Evolutionary conservation across 92 coral and sea anemone species (phyloP).

Genomic region (Anthopleura xanthogrammica): DNA sequence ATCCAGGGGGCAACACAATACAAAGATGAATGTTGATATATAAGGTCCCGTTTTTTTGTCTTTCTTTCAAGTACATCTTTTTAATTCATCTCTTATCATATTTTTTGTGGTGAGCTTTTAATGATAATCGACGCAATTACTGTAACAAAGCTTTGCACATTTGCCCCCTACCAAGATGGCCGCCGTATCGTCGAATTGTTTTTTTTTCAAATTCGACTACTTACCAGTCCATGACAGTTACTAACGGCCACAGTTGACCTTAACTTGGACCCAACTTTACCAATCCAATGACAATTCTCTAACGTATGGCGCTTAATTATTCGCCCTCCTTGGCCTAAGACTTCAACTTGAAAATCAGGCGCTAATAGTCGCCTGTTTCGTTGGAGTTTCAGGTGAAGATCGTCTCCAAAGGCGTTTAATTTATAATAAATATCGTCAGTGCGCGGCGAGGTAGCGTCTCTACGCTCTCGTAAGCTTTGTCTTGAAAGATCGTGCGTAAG

Average conservation of each 20-base stretch:
- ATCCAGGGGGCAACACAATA: too few species aligned
- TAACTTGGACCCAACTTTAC: slow-evolving; percentile 62
- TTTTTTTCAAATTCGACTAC: slow-evolving; percentile 17
- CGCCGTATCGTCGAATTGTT: too few species aligned
- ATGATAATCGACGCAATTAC: background rate
- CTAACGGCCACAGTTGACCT: slow-evolving; percentile 83
- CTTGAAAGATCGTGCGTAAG: slow-evolving; percentile 78
- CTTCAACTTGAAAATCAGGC: slow-evolving; percentile 81
- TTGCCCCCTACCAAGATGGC: background rate
- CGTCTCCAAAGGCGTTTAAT: slow-evolving; percentile 80
- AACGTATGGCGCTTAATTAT: slow-evolving; percentile 78
- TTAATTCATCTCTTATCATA: too few species aligned
- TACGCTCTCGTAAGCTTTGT: slow-evolving; percentile 79
- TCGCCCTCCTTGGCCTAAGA: slow-evolving; percentile 76
- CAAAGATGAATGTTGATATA: too few species aligned
- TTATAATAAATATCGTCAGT: slow-evolving; percentile 73
- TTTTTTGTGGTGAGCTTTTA: too few species aligned
- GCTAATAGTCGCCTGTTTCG: slow-evolving; percentile 81
- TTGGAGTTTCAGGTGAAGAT: slow-evolving; percentile 76
- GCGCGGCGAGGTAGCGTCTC: slow-evolving; percentile 35
- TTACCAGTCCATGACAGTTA: slow-evolving; percentile 87
- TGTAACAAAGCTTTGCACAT: background rate
- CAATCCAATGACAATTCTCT: slow-evolving; percentile 89
- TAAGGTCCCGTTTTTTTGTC: too few species aligned
- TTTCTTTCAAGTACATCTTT: too few species aligned